Evolutionary conservation across 1,140 invertebrate species (phyloP).

Genomic region (Cyrtorhinus lividipennis): DNA sequence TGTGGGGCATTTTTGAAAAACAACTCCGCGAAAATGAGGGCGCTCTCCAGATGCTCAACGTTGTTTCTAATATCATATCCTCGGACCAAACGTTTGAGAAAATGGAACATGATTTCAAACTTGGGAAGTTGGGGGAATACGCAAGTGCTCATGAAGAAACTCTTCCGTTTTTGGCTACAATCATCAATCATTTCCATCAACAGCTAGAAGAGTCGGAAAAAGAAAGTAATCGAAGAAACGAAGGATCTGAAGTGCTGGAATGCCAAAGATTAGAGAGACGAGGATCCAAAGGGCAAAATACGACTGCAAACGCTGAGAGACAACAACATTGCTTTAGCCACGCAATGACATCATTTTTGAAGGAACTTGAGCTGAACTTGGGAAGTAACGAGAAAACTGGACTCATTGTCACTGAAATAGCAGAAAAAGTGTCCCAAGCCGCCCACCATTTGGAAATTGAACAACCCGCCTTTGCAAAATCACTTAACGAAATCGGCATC

Average conservation of each 20-base stretch:
- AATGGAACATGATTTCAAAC: background rate
- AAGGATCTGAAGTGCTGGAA: no score
- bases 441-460: background rate
- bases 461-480: background rate
- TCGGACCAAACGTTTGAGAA: background rate
- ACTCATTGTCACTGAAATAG: background rate
- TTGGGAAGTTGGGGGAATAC: background rate
- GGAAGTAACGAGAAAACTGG: background rate
- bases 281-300: no score
- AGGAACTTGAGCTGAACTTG: background rate
- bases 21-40: background rate
- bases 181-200: background rate
- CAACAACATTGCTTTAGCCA: background rate
- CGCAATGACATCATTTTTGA: background rate
- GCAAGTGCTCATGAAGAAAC: background rate
- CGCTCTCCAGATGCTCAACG: background rate
- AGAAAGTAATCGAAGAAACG: no score
- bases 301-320: no score
- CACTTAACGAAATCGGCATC: background rate
- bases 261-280: no score
- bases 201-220: background rate
- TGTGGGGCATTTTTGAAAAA: background rate
- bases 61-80: background rate
- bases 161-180: background rate
- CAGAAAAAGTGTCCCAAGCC: background rate